phyloP scores from a whole-genome alignment of 2,888 invertebrate species.

The Nesidiocoris tenuis region DNA sequence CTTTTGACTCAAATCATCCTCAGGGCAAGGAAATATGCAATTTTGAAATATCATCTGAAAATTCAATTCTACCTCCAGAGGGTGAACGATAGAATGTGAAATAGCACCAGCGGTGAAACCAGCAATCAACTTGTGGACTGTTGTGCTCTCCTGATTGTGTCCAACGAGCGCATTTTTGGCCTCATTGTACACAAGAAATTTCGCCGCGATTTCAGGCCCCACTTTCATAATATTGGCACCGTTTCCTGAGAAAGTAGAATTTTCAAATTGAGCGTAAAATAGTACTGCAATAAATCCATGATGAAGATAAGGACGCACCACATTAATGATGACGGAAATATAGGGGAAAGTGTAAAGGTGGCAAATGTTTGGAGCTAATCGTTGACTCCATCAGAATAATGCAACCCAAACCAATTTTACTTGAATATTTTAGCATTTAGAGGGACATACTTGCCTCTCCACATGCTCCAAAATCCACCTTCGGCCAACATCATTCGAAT shows the following conservation, averaged over 20 bases:
- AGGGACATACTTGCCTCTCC: constrained; percentile 28
- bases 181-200: constrained; percentile 63
- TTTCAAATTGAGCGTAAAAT: too few relatives aligned
- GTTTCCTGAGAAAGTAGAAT: constrained; percentile 65
- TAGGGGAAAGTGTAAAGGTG: too few relatives aligned
- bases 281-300: background rate
- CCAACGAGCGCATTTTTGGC: constrained; percentile 10
- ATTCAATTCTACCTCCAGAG: constrained; percentile 17
- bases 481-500: constrained; percentile 29
- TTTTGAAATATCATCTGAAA: background rate
- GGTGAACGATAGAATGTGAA: constrained; percentile 25
- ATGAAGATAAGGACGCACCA: too few relatives aligned
- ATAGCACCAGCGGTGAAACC: constrained; percentile 18
- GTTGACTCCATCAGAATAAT: too few relatives aligned
- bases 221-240: constrained; percentile 98
- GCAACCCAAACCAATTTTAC: too few relatives aligned
- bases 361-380: too few relatives aligned
- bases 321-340: too few relatives aligned
- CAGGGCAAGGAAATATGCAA: background rate
- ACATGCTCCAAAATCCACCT: constrained; percentile 39
- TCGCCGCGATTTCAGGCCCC: constrained; percentile 96
- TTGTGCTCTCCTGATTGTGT: constrained; percentile 2
- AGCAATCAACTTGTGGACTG: constrained; percentile 2
- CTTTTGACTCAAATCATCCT: background rate
- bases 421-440: background rate